Base-by-base conservation (phyloP, 1,140 invertebrate genomes). In the Dinoponera quadriceps region DNA sequence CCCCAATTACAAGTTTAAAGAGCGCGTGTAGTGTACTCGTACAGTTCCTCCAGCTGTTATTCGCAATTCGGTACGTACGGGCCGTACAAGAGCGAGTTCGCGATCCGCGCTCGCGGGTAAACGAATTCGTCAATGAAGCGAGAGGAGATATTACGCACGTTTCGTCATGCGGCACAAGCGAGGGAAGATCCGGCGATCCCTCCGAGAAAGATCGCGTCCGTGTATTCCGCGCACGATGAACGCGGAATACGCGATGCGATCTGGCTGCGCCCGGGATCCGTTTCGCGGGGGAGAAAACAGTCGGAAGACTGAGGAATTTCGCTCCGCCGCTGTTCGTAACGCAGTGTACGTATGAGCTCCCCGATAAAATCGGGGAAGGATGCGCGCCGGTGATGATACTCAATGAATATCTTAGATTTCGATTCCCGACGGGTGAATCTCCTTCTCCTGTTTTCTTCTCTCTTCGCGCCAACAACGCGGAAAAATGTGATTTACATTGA, bases 71-170 rank as follows among this genome's bases (percentile, higher is more conserved):
- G 66, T 78, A 54, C 38, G 3, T 22, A 57, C 38, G 48, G n/a
- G 59, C 22, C 54, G 65, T 0, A 5, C 38, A 25, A 83, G 68
- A 77, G 33, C 13, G 49, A 83, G 78, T 71, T 75, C 60, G 57
- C 60, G 71, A 83, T 83, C 29, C 72, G 72, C n/a, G n/a, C 81
- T 77, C 57, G 55, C 69, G 57, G 11, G 49, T 57, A 83, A 77
- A 75, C 57, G 60, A 65, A 83, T 83, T 66, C 72, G 51, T 66
- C 72, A 83, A 77, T 83, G 81, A 83, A 77, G 60, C 72, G 81
- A 83, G 57, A 83, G 44, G 72, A 65, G 81, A 77, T 83, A 83
- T 83, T 75, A 74, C 68, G 55, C 55, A 25, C 55, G 48, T n/a
- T 44, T 27, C 25, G 13, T 55, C 14, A 27, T 54, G 55, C 55